Evolutionary conservation across 2,797 vertebrate species (phyloP).

Genomic region (Emys orbicularis): DNA sequence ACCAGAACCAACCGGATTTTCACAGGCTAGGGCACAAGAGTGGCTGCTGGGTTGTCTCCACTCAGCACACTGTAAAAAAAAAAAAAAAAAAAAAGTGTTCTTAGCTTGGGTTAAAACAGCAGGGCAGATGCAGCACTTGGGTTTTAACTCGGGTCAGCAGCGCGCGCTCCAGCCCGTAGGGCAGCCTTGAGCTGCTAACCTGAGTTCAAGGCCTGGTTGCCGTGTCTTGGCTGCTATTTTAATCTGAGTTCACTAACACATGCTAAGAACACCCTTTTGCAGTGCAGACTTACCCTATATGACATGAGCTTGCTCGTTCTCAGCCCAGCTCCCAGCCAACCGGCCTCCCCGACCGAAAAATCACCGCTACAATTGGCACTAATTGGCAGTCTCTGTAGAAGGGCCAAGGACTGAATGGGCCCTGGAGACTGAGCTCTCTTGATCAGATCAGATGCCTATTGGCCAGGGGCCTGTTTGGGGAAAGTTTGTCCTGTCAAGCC

Average conservation of each 20-base stretch:
- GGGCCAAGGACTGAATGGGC: background rate
- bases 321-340: background rate
- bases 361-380: background rate
- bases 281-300: background rate
- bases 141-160: background rate
- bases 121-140: background rate
- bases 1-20: background rate
- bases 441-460: background rate
- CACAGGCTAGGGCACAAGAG: background rate
- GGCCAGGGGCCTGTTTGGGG: background rate
- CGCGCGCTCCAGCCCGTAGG: no score
- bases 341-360: background rate
- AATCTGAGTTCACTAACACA: background rate
- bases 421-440: background rate
- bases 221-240: background rate
- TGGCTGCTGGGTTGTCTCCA: background rate
- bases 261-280: background rate
- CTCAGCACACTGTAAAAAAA: background rate
- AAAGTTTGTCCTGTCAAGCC: no score
- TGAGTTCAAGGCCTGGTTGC: background rate
- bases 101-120: background rate
- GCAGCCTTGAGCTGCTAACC: background rate
- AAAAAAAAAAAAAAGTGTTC: background rate
- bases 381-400: background rate
- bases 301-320: background rate